Evolutionary conservation across 1,140 invertebrate species (phyloP).

Genomic region (Homarus americanus): DNA sequence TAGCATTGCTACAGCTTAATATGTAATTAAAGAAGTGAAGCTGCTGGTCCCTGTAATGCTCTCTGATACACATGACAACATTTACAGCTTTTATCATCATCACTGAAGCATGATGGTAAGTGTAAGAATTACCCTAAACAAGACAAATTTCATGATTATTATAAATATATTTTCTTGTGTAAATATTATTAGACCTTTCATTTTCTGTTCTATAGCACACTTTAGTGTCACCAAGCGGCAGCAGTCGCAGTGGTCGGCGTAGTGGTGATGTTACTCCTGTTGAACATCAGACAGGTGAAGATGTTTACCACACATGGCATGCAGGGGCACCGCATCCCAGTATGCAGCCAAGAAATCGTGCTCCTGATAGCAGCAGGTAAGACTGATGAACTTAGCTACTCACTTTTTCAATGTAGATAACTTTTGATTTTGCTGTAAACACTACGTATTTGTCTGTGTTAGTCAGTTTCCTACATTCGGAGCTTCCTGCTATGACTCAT

Average conservation of each 20-base stretch:
- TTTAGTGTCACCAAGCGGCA: conserved; percentile 66
- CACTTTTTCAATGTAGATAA: no score
- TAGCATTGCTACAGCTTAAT: no score
- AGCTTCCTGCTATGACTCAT: no score
- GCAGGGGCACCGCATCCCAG: conserved; percentile 55
- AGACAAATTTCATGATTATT: no score
- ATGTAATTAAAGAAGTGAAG: no score
- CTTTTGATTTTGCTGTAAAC: no score
- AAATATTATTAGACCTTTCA: background rate
- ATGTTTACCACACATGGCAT: conserved; percentile 66
- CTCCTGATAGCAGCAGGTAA: conserved; percentile 50
- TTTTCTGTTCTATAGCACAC: conserved; percentile 54
- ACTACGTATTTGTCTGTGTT: no score
- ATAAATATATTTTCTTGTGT: background rate
- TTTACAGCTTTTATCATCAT: background rate
- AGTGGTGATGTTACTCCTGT: conserved; percentile 60
- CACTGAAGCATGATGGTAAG: background rate
- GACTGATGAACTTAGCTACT: no score
- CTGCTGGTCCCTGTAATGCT: no score
- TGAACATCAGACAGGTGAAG: conserved; percentile 34
- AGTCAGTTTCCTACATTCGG: no score
- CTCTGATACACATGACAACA: no score
- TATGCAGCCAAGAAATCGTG: conserved; percentile 22
- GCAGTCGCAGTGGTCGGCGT: conserved; percentile 43
- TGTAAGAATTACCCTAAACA: background rate